Evolutionary conservation across 2,888 invertebrate genomes (phyloP).

Genomic region (Drymonia ruficornis): DNA sequence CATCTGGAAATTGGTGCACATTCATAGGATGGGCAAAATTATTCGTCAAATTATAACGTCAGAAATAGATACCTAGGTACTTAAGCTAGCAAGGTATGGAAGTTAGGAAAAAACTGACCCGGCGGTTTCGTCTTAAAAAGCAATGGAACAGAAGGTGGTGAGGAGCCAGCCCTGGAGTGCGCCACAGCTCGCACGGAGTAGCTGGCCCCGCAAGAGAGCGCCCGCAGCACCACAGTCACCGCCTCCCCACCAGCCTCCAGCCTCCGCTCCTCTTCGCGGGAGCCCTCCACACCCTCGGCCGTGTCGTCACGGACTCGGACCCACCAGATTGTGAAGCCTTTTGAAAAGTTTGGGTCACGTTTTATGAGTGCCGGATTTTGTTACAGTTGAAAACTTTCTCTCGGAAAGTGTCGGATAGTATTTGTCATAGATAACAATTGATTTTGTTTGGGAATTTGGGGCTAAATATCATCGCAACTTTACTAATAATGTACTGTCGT

Average conservation of each 20-base stretch:
- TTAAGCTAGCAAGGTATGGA: too few relatives aligned
- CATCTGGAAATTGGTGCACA: too few relatives aligned
- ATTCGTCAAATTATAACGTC: too few relatives aligned
- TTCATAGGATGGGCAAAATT: too few relatives aligned
- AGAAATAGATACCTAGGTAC: too few relatives aligned
- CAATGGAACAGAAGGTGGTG: constrained; percentile 66
- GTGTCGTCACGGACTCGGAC: constrained; percentile 70
- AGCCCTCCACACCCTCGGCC: constrained; percentile 59
- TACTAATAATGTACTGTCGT: too few relatives aligned
- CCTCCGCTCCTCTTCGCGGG: constrained; percentile 69
- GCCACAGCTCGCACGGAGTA: constrained; percentile 75
- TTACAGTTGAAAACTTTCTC: too few relatives aligned
- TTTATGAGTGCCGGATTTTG: background rate
- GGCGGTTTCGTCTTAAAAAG: constrained; percentile 76
- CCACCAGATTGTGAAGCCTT: constrained; percentile 78
- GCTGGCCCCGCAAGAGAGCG: constrained; percentile 70
- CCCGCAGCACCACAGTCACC: constrained; percentile 61
- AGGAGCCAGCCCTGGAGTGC: constrained; percentile 73
- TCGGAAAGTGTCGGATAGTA: too few relatives aligned
- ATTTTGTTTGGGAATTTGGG: too few relatives aligned
- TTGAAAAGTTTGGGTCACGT: background rate
- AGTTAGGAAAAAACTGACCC: constrained; percentile 46
- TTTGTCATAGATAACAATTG: too few relatives aligned
- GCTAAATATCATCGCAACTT: too few relatives aligned
- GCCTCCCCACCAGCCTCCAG: constrained; percentile 75